Base-by-base conservation (phyloP, 92 coral and sea anemone genomes). In the Palythoa grandis region DNA sequence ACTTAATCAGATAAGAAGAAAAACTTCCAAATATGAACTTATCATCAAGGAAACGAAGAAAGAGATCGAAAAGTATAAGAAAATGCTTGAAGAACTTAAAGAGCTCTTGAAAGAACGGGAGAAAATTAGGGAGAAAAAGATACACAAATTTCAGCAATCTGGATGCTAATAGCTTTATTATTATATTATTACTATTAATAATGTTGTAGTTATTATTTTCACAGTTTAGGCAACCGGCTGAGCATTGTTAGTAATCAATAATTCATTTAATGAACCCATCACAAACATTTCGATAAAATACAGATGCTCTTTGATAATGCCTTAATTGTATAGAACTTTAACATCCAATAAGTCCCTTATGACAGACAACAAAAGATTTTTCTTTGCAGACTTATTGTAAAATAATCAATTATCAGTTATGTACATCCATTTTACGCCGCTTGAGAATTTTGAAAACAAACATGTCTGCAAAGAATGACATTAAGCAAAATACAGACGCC, bases 1-100 rank as follows among this genome's bases (percentile, higher is more conserved):
- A 52, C 47, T 80, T 40, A 3, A 80, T 4, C 74, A 65, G 70
- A 65, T 80, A 67, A 65, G 17, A 69, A 14, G 72, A 3, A 80
- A 80, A 66, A 66, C 72, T 50, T 37, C 53, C 7, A 52, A 66
- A 52, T 80, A 66, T 39, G 52, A 87, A 37, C 11, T 10, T 5
- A 71, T 87, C 20, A 79, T 94, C 24, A 84, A 74, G 43, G 86
- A 89, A 19, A 86, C 91, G 57, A 93, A 92, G 86, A 91, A 89
- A 47, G 92, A 96, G 66, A 70, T 92, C 37, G 94, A 93, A 40
- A 90, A 82, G 39, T 92, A 90, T 48, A 86, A 86, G 39, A 80
- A 88, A 5, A 57, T 78, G 37, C 87, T 91, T 5, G 89, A 82
- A 52, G 88, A 86, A n/a, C 67, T 94, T 22, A 92, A 93, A 75